phyloP scores from a whole-genome alignment of 2,113 vertebrate genomes.

The Clupea harengus region DNA sequence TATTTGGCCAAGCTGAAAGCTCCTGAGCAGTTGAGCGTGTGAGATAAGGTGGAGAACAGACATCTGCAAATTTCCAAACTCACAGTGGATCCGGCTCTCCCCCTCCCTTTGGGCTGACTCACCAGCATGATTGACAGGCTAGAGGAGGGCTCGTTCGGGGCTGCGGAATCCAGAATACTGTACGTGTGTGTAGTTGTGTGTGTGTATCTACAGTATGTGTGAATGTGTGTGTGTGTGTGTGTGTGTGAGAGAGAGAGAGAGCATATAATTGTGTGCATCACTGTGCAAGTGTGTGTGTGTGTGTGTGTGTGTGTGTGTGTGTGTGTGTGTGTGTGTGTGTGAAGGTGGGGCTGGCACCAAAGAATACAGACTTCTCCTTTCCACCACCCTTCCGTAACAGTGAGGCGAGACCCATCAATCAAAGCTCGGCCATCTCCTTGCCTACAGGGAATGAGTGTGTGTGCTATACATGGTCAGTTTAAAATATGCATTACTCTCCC shows the following conservation, averaged over 20 bases:
- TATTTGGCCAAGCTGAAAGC: slow-evolving; percentile 66
- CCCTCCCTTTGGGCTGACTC: neutral
- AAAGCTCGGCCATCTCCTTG: slow-evolving; percentile 40
- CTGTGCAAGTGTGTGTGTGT: neutral
- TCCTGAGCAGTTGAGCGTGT: slow-evolving; percentile 67
- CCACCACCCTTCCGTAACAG: slow-evolving; percentile 21
- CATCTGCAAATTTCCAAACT: slow-evolving; percentile 66
- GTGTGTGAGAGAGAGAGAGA: neutral
- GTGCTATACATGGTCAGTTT: neutral
- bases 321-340: neutral
- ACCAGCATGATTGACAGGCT: slow-evolving; percentile 48
- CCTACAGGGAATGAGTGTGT: slow-evolving; percentile 26
- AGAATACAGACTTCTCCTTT: slow-evolving; percentile 45
- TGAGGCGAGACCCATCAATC: slow-evolving; percentile 54
- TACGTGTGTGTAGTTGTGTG: neutral
- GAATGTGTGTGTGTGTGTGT: slow-evolving; percentile 25
- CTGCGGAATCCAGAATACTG: neutral
- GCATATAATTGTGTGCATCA: neutral
- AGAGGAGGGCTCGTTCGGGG: slow-evolving; percentile 25
- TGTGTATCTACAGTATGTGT: neutral
- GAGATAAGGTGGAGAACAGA: slow-evolving; percentile 66
- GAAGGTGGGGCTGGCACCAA: slow-evolving; percentile 34
- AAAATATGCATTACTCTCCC: neutral
- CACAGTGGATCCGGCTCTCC: slow-evolving; percentile 61
- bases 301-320: neutral